A percentile compares a stretch with the other conserved stretches of the same genome.
These are phyloP conservation scores for Campoplex nolae DNA, from an alignment of 2,888 invertebrate genomes.

Conservation along the genomic window DNA sequence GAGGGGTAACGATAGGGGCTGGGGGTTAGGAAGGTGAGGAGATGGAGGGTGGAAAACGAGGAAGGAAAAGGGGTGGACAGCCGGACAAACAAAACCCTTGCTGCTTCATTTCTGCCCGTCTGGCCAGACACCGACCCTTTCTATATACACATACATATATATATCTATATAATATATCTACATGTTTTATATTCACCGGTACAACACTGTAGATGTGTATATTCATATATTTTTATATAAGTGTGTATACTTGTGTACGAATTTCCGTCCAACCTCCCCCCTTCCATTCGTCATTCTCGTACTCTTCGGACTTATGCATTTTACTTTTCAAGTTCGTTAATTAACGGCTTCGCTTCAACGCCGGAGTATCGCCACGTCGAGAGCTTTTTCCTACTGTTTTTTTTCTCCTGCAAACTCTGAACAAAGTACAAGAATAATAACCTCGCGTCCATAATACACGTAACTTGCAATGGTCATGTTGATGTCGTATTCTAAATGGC, in stretches of 20 bases:
- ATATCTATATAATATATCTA: conserved; percentile 39
- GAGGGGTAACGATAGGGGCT: conserved; percentile 65
- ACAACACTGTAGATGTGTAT: not conserved
- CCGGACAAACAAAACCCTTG: conserved; percentile 85
- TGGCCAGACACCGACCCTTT: conserved; percentile 83
- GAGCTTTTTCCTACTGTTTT: conserved; percentile 54
- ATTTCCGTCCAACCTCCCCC: conserved; percentile 73
- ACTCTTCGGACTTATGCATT: conserved; percentile 73
- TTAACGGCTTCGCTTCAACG: conserved; percentile 77
- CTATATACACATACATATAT: conserved; percentile 13
- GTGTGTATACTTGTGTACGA: conserved; percentile 48
- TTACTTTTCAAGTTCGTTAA: conserved; percentile 82
- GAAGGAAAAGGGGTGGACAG: conserved; percentile 82
- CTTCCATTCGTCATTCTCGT: conserved; percentile 69
- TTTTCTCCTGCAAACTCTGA: conserved; percentile 34
- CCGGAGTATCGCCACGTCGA: conserved; percentile 42
- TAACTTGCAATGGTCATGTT: not conserved
- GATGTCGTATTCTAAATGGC: not conserved
- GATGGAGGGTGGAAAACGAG: conserved; percentile 72
- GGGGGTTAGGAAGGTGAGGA: conserved; percentile 66
- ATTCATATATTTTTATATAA: conserved; percentile 9
- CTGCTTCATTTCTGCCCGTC: conserved; percentile 84
- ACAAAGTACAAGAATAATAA: conserved; percentile 60
- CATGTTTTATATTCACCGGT: conserved; percentile 43
- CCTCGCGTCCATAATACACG: conserved; percentile 30